Evolutionary conservation across 2,797 vertebrate genomes (phyloP).

Genomic region (Anisognathus igniventris): DNA sequence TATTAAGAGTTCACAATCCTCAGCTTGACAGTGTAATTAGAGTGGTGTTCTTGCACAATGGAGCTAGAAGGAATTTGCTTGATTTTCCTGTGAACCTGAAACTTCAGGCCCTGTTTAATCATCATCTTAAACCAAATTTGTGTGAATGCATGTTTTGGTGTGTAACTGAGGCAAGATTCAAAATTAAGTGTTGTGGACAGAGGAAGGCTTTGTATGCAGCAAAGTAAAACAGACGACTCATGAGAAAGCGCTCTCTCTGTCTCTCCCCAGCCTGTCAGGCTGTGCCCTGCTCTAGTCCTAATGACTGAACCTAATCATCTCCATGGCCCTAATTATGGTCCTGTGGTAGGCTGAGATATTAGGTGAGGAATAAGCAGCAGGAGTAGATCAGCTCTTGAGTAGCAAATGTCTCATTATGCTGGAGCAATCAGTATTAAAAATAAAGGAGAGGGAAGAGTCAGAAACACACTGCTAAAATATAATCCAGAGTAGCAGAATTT

Average conservation of each 20-base stretch:
- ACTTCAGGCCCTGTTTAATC: neutral
- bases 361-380: conserved; percentile 3
- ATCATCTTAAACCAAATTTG: neutral
- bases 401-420: neutral
- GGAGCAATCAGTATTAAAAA: neutral
- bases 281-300: neutral
- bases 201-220: neutral
- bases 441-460: neutral
- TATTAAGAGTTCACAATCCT: conserved; percentile 44
- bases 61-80: neutral
- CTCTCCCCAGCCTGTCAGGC: neutral
- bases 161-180: neutral
- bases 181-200: neutral
- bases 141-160: neutral
- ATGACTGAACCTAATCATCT: neutral
- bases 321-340: neutral
- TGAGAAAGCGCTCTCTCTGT: neutral
- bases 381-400: neutral
- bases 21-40: conserved; percentile 39
- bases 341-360: neutral
- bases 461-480: neutral
- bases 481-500: neutral
- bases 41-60: neutral
- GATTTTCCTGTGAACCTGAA: neutral
- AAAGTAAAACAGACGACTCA: neutral